phyloP scores from a whole-genome alignment of 2,888 invertebrate species.

The Catocala fraxini region DNA sequence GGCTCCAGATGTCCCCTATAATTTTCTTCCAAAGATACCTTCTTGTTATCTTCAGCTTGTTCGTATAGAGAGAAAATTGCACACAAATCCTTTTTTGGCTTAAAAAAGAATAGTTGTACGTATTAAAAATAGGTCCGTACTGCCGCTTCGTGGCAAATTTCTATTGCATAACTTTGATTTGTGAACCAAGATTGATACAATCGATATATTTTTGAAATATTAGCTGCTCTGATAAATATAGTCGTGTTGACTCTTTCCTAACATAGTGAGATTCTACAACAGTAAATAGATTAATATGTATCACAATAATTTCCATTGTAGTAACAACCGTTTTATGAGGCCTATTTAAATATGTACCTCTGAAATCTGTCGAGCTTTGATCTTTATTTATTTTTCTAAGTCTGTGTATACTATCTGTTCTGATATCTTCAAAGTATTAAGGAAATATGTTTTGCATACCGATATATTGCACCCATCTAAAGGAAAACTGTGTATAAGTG shows the following conservation, averaged over 20 bases:
- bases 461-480: too few relatives aligned
- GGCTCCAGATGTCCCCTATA: conserved; percentile 31
- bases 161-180: conserved; percentile 5
- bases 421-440: neutral
- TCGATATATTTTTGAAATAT: conserved; percentile 22
- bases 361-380: conserved; percentile 12
- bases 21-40: conserved; percentile 27
- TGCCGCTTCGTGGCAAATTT: conserved; percentile 1
- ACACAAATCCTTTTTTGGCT: conserved; percentile 13
- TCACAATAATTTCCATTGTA: conserved; percentile 7
- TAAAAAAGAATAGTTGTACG: conserved; percentile 19
- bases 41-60: conserved; percentile 26
- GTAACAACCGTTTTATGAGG: conserved; percentile 13
- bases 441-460: too few relatives aligned
- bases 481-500: too few relatives aligned
- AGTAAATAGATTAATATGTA: conserved; percentile 7
- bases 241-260: conserved; percentile 5
- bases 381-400: conserved; percentile 13
- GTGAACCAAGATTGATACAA: conserved; percentile 12
- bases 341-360: conserved; percentile 27
- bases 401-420: conserved; percentile 1
- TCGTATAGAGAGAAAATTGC: conserved; percentile 18
- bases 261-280: conserved; percentile 17
- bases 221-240: conserved; percentile 16
- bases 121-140: conserved; percentile 25